Evolutionary conservation across 2,797 vertebrate genomes (phyloP), one percentile per base, ranked within the genome.

Genomic region (Premnoplex brunnescens): DNA sequence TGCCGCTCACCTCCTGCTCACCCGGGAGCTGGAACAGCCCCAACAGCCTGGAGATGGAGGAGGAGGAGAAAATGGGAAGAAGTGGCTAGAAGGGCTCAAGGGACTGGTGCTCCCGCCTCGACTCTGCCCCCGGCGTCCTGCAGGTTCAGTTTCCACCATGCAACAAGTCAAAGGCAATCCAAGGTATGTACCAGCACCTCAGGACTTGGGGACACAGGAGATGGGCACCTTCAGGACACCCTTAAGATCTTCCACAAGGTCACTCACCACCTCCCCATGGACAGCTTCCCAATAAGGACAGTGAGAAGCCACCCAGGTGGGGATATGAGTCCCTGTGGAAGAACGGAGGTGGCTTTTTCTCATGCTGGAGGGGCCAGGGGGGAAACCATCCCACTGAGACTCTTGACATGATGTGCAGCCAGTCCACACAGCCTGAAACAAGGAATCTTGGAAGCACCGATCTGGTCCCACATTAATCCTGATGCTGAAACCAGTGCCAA

Each of bases 391-490:
- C 32, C 34, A 12, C 34, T 14, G n/a, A 32, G 46, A 79, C 12
- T 37, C 60, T 17, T 19, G 28, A n/a, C 4, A 9, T 0, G 30
- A 76, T 2, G 11, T 0, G 1, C n/a, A 56, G 76, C 16, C 6
- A 0, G 18, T 24, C 49, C 54, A 30, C 41, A 14, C 23, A 82
- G 44, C 30, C 80, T 16, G 7, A 37, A 67, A 86, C 41, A 30
- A 0, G 0, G 4, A 3, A 32, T 27, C 32, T 39, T 63, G 63
- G 56, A 69, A 90, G 63, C 71, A 73, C 28, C 0, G 0, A 73
- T 28, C 52, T 0, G 0, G 52, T 85, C 78, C 75, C 59, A 71
- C 0, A 0, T 49, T 67, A 93, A 77, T 72, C 74, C 85, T 43
- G 52, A 69, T 1, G 30, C 60, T 56, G 49, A 8, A 74, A 54